Evolutionary conservation across 2,113 vertebrate species (phyloP).

Genomic region (Balaenoptera acutorostrata): DNA sequence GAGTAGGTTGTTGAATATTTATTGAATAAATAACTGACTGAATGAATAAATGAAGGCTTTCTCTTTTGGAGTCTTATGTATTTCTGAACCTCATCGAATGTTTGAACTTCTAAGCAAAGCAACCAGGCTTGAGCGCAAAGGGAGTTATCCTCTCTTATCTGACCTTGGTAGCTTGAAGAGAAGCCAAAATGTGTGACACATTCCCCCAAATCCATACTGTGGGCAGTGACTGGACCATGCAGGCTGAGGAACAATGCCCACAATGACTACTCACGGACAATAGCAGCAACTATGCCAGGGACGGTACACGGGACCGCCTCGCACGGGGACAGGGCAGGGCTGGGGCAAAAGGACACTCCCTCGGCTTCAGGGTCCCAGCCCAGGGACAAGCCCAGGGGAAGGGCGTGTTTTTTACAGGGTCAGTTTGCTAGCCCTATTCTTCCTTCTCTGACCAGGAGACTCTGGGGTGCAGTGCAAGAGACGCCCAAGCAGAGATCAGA

Average conservation of each 20-base stretch:
- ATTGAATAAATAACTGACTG: not conserved
- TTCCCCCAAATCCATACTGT: not conserved
- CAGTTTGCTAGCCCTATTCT: not conserved
- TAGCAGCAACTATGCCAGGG: not conserved
- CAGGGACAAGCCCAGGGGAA: not conserved
- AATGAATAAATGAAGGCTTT: constrained; percentile 4
- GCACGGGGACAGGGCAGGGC: not conserved
- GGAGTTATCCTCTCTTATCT: not conserved
- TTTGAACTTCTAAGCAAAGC: not conserved
- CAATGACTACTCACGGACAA: not conserved
- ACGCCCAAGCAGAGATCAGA: not conserved
- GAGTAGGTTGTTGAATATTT: not conserved
- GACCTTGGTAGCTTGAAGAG: not conserved
- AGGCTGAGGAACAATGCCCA: not conserved
- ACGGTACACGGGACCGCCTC: not conserved
- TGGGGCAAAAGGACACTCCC: not conserved
- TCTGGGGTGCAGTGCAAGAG: not conserved
- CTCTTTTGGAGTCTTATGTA: not conserved
- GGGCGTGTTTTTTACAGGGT: not conserved
- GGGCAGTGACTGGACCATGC: not conserved
- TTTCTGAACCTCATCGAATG: constrained; percentile 14
- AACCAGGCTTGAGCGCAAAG: not conserved
- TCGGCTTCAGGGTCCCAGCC: not conserved
- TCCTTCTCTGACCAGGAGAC: not conserved
- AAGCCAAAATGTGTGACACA: not conserved